Conservation (phyloP, 2,888 invertebrate species). For the Isoperla grammatica region DNA sequence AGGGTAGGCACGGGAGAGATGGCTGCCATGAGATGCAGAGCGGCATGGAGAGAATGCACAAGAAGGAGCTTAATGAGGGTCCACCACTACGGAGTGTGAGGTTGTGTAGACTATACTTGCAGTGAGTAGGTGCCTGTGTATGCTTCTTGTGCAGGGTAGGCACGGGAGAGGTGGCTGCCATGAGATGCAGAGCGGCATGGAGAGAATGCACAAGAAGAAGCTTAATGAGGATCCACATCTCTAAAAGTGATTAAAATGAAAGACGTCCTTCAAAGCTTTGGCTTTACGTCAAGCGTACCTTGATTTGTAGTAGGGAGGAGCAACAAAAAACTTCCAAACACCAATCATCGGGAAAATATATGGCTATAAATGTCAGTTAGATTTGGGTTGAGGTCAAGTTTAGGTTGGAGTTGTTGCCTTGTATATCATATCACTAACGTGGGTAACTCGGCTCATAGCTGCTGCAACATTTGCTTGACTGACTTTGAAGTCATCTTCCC, state of each 20-base stretch:
- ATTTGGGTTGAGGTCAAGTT: constrained; percentile 31
- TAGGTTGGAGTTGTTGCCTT: constrained; percentile 4
- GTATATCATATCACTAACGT: constrained; percentile 9
- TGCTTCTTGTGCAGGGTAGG: too few species aligned
- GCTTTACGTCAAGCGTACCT: constrained; percentile 17
- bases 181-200: too few species aligned
- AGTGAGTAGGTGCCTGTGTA: too few species aligned
- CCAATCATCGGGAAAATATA: constrained; percentile 31
- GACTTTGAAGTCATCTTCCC: constrained; percentile 28
- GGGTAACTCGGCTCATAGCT: background rate
- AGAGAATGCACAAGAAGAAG: too few species aligned
- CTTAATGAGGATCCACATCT: background rate
- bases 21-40: too few species aligned
- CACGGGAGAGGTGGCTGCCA: too few species aligned
- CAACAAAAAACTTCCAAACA: constrained; percentile 21
- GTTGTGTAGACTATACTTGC: too few species aligned
- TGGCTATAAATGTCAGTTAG: constrained; percentile 31
- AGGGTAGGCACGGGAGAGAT: too few species aligned
- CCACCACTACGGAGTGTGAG: too few species aligned
- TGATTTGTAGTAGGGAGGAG: constrained; percentile 26
- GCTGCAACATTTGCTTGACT: constrained; percentile 23
- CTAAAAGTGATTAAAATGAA: constrained; percentile 18
- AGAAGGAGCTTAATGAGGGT: too few species aligned
- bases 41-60: too few species aligned
- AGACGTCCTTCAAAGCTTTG: constrained; percentile 16